phyloP scores from a whole-genome alignment of 2,113 vertebrate species.

The Colius striatus region DNA sequence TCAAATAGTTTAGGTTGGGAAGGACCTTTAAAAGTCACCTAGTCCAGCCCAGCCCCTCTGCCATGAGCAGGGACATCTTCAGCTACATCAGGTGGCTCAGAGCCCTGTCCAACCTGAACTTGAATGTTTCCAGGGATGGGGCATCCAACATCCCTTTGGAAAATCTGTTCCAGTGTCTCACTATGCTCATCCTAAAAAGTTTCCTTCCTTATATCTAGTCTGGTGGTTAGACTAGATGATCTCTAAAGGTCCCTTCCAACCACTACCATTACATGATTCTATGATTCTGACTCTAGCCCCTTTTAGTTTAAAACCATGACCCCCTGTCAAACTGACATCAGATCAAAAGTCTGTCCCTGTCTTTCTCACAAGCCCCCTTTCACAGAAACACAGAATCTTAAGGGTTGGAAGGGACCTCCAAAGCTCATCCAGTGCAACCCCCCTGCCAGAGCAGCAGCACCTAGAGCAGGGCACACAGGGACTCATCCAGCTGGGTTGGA shows the following conservation, averaged over 20 bases:
- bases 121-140: neutral
- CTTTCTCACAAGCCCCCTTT: neutral
- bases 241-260: too few species aligned
- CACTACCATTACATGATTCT: too few species aligned
- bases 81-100: neutral
- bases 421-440: too few species aligned
- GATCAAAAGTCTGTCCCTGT: neutral
- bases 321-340: neutral
- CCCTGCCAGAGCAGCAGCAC: too few species aligned
- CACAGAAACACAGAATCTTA: too few species aligned
- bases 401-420: too few species aligned
- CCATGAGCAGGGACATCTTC: neutral
- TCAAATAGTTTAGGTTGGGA: neutral
- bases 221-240: too few species aligned
- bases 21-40: neutral
- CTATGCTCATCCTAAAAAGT: rapidly evolving
- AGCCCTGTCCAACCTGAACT: neutral
- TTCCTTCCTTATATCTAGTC: neutral
- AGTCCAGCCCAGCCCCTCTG: neutral
- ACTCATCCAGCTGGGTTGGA: too few species aligned
- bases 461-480: too few species aligned
- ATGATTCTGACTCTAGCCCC: neutral
- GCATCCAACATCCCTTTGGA: neutral
- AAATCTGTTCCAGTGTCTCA: neutral
- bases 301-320: neutral